Evolutionary conservation across 2,797 vertebrate genomes (phyloP).

Genomic region (Hydrocynus forskahlii): DNA sequence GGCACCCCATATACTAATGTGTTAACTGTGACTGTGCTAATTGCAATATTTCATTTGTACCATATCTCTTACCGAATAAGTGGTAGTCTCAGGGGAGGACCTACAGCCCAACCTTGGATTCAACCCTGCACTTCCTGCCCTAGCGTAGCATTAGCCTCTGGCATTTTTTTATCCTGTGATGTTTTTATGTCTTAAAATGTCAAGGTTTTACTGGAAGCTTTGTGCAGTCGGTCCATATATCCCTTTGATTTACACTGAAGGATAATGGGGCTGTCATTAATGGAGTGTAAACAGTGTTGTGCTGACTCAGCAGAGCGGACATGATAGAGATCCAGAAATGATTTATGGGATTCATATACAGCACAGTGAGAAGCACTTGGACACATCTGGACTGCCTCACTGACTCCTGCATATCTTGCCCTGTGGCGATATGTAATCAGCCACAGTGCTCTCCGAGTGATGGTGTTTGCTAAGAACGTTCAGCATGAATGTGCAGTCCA

Average conservation of each 20-base stretch:
- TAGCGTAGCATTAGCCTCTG: background rate
- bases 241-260: background rate
- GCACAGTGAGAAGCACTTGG: background rate
- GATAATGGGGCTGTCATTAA: background rate
- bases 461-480: background rate
- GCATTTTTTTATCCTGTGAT: background rate
- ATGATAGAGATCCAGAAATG: background rate
- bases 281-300: conserved; percentile 1
- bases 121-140: background rate
- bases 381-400: conserved; percentile 21
- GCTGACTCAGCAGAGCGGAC: background rate
- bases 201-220: background rate
- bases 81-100: background rate
- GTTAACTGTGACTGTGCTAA: too few species aligned
- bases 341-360: conserved; percentile 16
- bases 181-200: background rate
- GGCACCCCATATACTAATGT: too few species aligned
- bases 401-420: background rate
- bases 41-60: too few species aligned
- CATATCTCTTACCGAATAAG: too few species aligned
- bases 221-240: background rate
- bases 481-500: background rate
- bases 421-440: background rate
- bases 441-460: background rate
- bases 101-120: background rate